Evolutionary conservation across 2,888 invertebrate species (phyloP), one percentile per base, ranked within the genome.

Genomic region (Rhingia campestris): DNA sequence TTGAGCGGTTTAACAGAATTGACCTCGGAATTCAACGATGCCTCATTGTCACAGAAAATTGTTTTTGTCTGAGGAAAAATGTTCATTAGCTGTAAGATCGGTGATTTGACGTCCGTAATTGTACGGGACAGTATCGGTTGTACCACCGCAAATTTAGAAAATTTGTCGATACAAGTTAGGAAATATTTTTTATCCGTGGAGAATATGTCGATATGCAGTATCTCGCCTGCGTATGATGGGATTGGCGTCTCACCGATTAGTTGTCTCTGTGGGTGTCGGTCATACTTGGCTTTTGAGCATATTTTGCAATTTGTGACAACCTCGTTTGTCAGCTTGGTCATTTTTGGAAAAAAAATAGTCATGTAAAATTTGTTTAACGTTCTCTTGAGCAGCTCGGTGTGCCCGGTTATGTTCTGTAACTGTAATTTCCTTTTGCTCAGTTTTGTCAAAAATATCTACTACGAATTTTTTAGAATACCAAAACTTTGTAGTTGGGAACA

Each of bases 11-110:
- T 2, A 10, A 10, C 45, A 86, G 63, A 14, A 86, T 12, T 47
- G 76, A 74, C 56, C 47, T 86, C 61, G 5, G 84, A 87, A 41
- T 77, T 86, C 4, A 86, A 39, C 47, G 86, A 80, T 6, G 81
- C 70, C 32, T 87, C 86, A 73, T 87, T 87, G 63, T 88, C 86
- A 30, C 87, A 86, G 37, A 76, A 87, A 51, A 87, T 86, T n/a
- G 33, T 76, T 61, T 66, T 87, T 7, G 77, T 81, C 14, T 73
- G 12, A 6, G 67, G 56, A 32, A 64, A 87, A 35, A 87, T 59
- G 47, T 86, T 86, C 64, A 87, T 80, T 1, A 87, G 64, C 59
- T 86, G 86, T 45, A 82, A 35, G 10, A 86, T 58, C 10, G 63
- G 12, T 7, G 63, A 14, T 67, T 56, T 41, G 9, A 30, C 32